Evolutionary conservation across 2,113 vertebrate genomes (phyloP), one percentile per base, ranked within the genome.

Genomic region (Danionella cerebrum): DNA sequence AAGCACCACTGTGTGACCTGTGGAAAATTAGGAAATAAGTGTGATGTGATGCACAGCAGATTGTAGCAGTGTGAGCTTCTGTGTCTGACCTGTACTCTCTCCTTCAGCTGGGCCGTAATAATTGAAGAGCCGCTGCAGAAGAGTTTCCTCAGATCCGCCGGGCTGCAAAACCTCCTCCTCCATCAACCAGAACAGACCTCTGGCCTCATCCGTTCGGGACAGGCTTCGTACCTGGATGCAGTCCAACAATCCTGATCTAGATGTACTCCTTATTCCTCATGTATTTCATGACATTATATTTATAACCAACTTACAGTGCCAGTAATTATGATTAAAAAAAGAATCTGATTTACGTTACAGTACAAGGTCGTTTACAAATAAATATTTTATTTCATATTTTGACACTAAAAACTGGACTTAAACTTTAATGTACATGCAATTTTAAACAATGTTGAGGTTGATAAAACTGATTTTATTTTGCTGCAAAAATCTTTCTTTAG

Each of bases 141-240:
- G 84, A 1, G 90, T 84, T 53, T 94, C 90, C 69, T 95, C 94
- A 0, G 86, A 93, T 57, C 92, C 92, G 0, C 87, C 91, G 0
- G 92, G 93, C 76, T 93, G 91, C 73, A 93, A 67, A 0, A 89
- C 91, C 80, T 98, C 95, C 83, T 98, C 96, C 69, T 99, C 96
- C 85, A 99, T 86, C 14, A 99, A 84, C 96, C 96, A 99, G 50
- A 99, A 80, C 67, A 99, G 83, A 11, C 96, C 96, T 16, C 94
- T 89, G 0, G 94, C 92, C 80, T 98, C 94, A 0, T 98, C 94
- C 0, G 92, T 90, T 58, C 88, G 88, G 9, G 89, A 82, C 63
- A 91, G 80, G 0, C 92, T 87, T 54, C 95, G 90, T 6, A 96
- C 92, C 93, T 94, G 83, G 68, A 65, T 2, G 52, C 16, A 50